Conservation (phyloP, 1,140 invertebrate species). For the Macrobrachium rosenbergii region DNA sequence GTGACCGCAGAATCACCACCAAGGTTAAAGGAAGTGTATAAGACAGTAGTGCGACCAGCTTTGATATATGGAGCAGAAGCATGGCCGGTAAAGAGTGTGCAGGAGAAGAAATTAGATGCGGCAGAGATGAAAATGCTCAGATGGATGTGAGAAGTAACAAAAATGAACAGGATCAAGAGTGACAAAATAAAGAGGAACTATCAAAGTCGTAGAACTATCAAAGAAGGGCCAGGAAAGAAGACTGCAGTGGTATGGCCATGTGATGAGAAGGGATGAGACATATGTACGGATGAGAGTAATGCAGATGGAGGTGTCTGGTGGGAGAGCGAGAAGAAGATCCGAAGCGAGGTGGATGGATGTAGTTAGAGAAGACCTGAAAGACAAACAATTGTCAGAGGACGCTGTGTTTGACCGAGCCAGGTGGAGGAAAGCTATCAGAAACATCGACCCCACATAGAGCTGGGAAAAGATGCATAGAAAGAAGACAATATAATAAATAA, state of each 20-base stretch:
- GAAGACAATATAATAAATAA: too few relatives aligned
- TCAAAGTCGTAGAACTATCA: background rate
- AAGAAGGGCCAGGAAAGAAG: background rate
- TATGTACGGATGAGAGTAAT: background rate
- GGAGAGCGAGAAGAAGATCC: background rate
- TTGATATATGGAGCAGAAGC: background rate
- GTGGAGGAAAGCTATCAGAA: background rate
- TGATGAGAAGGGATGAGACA: background rate
- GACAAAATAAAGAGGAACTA: too few relatives aligned
- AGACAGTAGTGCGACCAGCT: background rate
- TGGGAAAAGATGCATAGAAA: too few relatives aligned
- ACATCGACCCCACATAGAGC: background rate
- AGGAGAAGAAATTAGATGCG: background rate
- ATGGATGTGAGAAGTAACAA: background rate
- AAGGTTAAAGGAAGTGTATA: too few relatives aligned
- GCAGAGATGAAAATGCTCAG: background rate
- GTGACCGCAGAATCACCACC: background rate
- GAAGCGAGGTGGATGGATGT: background rate
- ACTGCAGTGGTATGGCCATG: background rate
- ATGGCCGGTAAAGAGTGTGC: background rate
- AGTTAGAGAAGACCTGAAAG: background rate
- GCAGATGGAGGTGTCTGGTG: background rate
- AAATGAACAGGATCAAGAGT: background rate
- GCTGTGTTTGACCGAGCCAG: too few relatives aligned
- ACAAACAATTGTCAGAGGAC: background rate